A percentile compares a stretch with the other conserved stretches of the same genome.
Conservation (phyloP, 2,888 invertebrate species). For the Xestobium rufovillosum region DNA sequence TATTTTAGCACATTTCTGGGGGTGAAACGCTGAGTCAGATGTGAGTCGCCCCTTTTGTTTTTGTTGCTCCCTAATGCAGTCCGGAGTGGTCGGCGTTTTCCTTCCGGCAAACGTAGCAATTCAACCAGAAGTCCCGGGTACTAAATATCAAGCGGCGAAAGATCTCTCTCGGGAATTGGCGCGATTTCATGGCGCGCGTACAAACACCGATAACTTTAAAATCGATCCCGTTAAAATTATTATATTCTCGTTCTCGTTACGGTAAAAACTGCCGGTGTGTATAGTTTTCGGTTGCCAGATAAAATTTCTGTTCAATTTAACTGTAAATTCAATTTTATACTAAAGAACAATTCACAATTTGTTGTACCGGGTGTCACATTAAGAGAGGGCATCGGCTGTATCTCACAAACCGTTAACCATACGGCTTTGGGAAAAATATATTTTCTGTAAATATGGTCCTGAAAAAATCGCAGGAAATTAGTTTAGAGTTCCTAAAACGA, state of each 20-base stretch:
- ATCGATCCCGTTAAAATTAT: constrained; percentile 1
- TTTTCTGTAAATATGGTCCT: too few relatives aligned
- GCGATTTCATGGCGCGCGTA: constrained; percentile 27
- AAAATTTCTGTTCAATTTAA: too few relatives aligned
- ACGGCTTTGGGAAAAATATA: too few relatives aligned
- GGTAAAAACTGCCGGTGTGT: too few relatives aligned
- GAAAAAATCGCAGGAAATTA: too few relatives aligned
- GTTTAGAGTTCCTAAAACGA: too few relatives aligned
- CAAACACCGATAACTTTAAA: constrained; percentile 22
- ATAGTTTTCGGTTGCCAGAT: too few relatives aligned
- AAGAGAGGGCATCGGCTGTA: too few relatives aligned
- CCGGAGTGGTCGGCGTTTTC: constrained; percentile 23
- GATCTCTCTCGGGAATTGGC: constrained; percentile 27
- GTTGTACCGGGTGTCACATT: too few relatives aligned
- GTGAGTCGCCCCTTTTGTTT: constrained; percentile 1
- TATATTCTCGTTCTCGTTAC: constrained; percentile 6
- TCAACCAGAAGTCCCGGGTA: constrained; percentile 22
- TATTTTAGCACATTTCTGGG: background rate
- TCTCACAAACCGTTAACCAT: too few relatives aligned
- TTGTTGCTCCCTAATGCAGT: constrained; percentile 6
- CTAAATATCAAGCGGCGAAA: constrained; percentile 31
- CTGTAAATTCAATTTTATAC: too few relatives aligned
- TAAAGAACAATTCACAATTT: too few relatives aligned
- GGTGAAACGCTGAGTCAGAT: constrained; percentile 2
- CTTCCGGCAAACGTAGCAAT: constrained; percentile 20